phyloP scores from a whole-genome alignment of 2,113 vertebrate genomes.

The Hippoglossus stenolepis region DNA sequence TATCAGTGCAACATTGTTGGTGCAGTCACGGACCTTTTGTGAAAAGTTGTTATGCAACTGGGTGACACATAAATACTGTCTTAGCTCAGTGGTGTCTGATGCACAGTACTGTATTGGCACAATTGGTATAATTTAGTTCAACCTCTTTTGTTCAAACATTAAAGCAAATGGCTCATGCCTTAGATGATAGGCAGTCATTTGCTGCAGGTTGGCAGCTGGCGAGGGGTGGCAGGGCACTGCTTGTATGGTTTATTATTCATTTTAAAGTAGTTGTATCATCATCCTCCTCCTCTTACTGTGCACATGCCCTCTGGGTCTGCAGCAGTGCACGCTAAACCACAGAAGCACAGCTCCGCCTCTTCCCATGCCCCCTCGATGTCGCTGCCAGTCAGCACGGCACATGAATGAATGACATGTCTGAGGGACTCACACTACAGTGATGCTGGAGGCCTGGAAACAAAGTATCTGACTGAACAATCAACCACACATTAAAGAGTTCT shows the following conservation, averaged over 20 bases:
- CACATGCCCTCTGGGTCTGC: slow-evolving; percentile 15
- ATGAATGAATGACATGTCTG: not conserved
- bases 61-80: not conserved
- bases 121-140: slow-evolving; percentile 5
- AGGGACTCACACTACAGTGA: not conserved
- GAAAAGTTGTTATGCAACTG: not conserved
- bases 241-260: slow-evolving; percentile 49
- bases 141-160: slow-evolving; percentile 3
- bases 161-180: not conserved
- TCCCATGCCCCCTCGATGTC: not conserved
- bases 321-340: not conserved
- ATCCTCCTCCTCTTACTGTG: not conserved
- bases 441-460: not conserved
- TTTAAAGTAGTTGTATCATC: slow-evolving; percentile 24
- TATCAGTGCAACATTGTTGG: not conserved
- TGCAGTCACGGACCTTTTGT: not conserved
- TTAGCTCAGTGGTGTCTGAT: not conserved
- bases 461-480: not conserved
- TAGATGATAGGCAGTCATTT: slow-evolving; percentile 5
- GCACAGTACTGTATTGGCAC: not conserved
- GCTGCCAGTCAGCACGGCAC: not conserved
- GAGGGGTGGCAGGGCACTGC: not conserved
- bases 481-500: not conserved
- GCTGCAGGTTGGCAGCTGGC: not conserved
- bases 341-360: not conserved